Evolutionary conservation across 2,888 invertebrate species (phyloP).

Genomic region (Atethmia centrago): DNA sequence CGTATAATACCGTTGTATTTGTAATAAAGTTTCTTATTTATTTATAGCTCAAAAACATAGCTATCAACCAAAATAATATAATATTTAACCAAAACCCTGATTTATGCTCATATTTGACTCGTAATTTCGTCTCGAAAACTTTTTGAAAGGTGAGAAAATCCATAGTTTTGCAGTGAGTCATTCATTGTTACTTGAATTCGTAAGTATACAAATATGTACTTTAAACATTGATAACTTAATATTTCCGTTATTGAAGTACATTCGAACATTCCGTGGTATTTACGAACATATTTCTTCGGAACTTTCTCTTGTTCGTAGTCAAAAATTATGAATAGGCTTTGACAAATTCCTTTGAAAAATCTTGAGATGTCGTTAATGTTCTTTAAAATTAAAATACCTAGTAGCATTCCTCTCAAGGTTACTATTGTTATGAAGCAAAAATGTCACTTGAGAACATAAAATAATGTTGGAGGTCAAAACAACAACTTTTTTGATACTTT

Average conservation of each 20-base stretch:
- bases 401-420: not conserved
- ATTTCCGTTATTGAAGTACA: slow-evolving; percentile 33
- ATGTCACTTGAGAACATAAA: not conserved
- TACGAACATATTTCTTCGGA: not conserved
- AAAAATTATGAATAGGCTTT: not conserved
- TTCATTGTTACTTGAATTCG: slow-evolving; percentile 34
- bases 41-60: slow-evolving; percentile 9
- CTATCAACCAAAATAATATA: not conserved
- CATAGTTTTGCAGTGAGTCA: slow-evolving; percentile 55
- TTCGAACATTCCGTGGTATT: not conserved
- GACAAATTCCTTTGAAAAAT: not conserved
- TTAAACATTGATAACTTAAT: slow-evolving; percentile 18
- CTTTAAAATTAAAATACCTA: too few species aligned
- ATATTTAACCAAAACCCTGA: not conserved
- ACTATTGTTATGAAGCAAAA: not conserved
- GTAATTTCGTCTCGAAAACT: not conserved
- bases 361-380: not conserved
- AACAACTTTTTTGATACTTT: too few species aligned
- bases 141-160: slow-evolving; percentile 18
- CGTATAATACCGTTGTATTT: slow-evolving; percentile 46
- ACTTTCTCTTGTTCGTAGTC: slow-evolving; percentile 9
- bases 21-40: slow-evolving; percentile 25
- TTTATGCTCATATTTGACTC: not conserved
- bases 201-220: slow-evolving; percentile 26
- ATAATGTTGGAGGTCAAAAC: not conserved